Evolutionary conservation across 2,113 vertebrate species (phyloP).

Genomic region (Ascaphus truei): DNA sequence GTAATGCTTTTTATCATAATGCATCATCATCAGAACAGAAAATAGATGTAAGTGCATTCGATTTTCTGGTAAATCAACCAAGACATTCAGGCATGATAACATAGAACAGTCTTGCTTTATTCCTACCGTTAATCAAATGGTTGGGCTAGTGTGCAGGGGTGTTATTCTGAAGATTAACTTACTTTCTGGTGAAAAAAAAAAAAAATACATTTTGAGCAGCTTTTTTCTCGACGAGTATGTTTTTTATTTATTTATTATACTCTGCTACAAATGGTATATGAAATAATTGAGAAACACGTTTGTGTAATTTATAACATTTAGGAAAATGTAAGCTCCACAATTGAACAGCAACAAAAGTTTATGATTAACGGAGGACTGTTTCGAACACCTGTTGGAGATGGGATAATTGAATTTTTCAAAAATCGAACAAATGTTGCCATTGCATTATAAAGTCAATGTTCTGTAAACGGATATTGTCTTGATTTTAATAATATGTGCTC

Average conservation of each 20-base stretch:
- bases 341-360: too few species aligned
- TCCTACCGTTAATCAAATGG: conserved; percentile 3
- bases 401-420: too few species aligned
- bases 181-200: background rate
- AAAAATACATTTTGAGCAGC: background rate
- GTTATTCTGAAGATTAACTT: conserved; percentile 15
- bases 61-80: conserved; percentile 37
- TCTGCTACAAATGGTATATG: background rate
- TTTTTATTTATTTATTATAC: background rate
- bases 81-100: conserved; percentile 25
- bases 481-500: too few species aligned
- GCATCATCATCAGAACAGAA: conserved; percentile 34
- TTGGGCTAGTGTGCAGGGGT: background rate
- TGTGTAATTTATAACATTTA: too few species aligned
- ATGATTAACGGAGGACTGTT: too few species aligned
- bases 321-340: too few species aligned
- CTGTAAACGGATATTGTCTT: too few species aligned
- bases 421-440: too few species aligned
- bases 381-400: too few species aligned
- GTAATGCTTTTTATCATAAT: conserved; percentile 30
- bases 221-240: conserved; percentile 4
- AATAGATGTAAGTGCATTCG: conserved; percentile 30
- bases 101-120: background rate
- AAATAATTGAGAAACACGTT: too few species aligned
- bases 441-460: too few species aligned